phyloP scores from a whole-genome alignment of 2,888 invertebrate genomes.

The Amblyjoppa proteus region DNA sequence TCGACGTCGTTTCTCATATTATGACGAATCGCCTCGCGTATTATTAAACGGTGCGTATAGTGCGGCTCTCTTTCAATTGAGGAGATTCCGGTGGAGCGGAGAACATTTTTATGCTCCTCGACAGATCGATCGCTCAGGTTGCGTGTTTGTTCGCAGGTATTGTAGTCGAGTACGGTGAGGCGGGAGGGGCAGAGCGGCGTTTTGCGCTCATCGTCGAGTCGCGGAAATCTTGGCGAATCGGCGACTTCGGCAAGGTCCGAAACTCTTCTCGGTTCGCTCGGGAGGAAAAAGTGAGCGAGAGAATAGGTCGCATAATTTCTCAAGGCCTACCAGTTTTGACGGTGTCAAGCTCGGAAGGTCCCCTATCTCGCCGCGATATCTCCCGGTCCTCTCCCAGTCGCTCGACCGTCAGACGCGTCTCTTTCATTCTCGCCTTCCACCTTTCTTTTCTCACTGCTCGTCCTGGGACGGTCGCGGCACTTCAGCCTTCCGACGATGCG shows the following conservation, averaged over 20 bases:
- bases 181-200: neutral
- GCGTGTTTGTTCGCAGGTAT: slow-evolving; percentile 45
- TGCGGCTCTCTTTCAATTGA: neutral
- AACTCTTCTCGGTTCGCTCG: slow-evolving; percentile 59
- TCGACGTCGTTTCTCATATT: slow-evolving; percentile 56
- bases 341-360: slow-evolving; percentile 74
- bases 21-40: slow-evolving; percentile 33
- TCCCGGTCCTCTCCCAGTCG: slow-evolving; percentile 71
- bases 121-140: slow-evolving; percentile 15
- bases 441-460: slow-evolving; percentile 11
- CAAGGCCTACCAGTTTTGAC: slow-evolving; percentile 85
- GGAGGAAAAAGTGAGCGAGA: slow-evolving; percentile 78
- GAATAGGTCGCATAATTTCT: slow-evolving; percentile 85
- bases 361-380: slow-evolving; percentile 84
- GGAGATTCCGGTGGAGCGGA: neutral
- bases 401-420: slow-evolving; percentile 38
- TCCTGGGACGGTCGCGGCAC: neutral
- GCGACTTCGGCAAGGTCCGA: slow-evolving; percentile 23
- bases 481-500: neutral
- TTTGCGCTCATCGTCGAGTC: slow-evolving; percentile 48
- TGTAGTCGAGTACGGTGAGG: slow-evolving; percentile 29
- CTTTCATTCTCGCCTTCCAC: slow-evolving; percentile 62
- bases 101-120: neutral
- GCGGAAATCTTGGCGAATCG: slow-evolving; percentile 55
- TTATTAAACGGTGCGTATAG: neutral